A percentile compares a stretch with the other conserved stretches of the same genome.
Conservation (phyloP, 2,113 vertebrate species). For the Rhagologus leucostigma region DNA sequence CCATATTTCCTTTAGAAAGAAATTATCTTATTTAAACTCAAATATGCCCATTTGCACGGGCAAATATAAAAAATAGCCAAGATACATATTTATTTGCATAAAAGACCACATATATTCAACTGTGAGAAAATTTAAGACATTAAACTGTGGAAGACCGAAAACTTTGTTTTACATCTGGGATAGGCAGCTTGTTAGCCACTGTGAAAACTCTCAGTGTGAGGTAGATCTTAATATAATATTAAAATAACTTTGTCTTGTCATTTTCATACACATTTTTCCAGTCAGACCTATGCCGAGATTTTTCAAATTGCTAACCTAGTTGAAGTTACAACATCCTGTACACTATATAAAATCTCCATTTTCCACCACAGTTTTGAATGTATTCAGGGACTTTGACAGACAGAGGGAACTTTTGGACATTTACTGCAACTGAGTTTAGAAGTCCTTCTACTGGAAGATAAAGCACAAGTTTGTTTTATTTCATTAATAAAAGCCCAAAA, state of each 20-base stretch:
- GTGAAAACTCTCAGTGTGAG: background rate
- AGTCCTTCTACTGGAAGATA: background rate
- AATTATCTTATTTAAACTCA: background rate
- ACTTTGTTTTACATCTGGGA: background rate
- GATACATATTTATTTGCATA: slow-evolving; percentile 11
- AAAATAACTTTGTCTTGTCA: background rate
- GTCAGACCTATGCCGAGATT: background rate
- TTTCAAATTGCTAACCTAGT: background rate
- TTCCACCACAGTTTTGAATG: background rate
- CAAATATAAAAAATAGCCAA: background rate
- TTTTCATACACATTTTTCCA: background rate
- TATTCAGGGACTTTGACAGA: background rate
- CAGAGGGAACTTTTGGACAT: background rate
- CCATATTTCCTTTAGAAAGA: slow-evolving; percentile 9
- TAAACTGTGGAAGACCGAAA: background rate
- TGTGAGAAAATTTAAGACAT: background rate
- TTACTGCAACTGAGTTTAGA: background rate
- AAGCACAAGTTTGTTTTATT: background rate
- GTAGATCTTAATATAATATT: background rate
- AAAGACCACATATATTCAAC: background rate
- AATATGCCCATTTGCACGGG: background rate
- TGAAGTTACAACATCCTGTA: background rate
- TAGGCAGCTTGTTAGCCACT: background rate
- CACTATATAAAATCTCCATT: background rate
- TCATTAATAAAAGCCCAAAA: background rate